Evolutionary conservation across 2,797 vertebrate genomes (phyloP), one percentile per base, ranked within the genome.

Genomic region (Tamandua tetradactyla): DNA sequence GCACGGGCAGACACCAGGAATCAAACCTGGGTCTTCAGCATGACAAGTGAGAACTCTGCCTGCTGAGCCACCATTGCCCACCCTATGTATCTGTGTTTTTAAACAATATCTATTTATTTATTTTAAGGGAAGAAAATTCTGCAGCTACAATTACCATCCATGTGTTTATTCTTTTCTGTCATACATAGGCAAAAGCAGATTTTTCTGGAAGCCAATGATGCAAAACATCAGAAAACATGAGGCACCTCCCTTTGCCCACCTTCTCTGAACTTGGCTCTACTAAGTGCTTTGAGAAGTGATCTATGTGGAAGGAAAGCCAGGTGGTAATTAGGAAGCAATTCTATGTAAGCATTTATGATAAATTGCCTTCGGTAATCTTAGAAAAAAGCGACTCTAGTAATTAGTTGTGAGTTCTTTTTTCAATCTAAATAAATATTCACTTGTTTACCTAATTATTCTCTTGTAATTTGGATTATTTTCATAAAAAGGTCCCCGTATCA

Each of bases 371-470:
- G 1, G 22, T 22, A 18, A 44, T 30, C 44, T 86, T 27, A 84
- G 72, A 25, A 49, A 71, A 66, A 94, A 71, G n/a, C n/a, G 4
- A 68, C 32, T 61, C 93, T n/a, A 74, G 30, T 59, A 79, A 90
- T 91, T 42, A 30, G 18, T 37, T 59, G 37, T 27, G 14, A 66
- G 72, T 89, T 91, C 4, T 37, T 95, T 66, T 93, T 88, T 61
- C 13, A 61, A 20, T 91, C 35, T 71, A 86, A 94, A 75, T 69
- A 85, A 61, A 44, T 71, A 62, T 30, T 71, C 13, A 66, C 35
- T 66, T n/a, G n/a, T n/a, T 78, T 79, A 61, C 25, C 10, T 76
- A 57, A 59, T 0, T 75, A 66, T 91, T 75, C 18, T 59, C 49
- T 91, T 91, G 14, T 82, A 86, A n/a, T 66, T 86, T 61, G 2